These are phyloP conservation scores for Pseudopipra pipra DNA, from an alignment of 2,113 vertebrate species.

Conservation along the genomic window DNA sequence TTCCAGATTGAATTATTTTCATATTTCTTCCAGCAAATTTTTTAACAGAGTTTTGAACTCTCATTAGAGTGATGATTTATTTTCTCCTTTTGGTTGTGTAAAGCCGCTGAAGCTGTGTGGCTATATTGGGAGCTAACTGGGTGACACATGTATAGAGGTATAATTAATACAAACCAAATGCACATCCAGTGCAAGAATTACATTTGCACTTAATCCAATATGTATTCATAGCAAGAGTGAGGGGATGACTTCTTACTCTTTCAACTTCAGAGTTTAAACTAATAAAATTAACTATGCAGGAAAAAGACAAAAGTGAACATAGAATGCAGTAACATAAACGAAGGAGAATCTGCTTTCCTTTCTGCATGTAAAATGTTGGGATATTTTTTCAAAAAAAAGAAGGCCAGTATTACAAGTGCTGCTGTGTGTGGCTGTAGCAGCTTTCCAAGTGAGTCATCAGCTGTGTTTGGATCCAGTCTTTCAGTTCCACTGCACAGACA, in stretches of 20 bases:
- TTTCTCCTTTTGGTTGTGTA: constrained; percentile 9
- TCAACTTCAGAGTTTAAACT: not conserved
- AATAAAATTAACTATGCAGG: not conserved
- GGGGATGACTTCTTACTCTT: not conserved
- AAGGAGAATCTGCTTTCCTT: not conserved
- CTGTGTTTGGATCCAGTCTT: constrained; percentile 11
- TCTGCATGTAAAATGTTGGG: not conserved
- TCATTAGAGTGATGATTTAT: constrained; percentile 25
- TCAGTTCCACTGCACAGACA: not conserved
- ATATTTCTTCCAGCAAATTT: constrained; percentile 37
- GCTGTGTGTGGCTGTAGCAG: not conserved
- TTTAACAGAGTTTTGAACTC: not conserved
- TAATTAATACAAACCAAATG: constrained; percentile 40
- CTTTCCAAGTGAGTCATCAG: constrained; percentile 22
- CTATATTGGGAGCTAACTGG: constrained; percentile 21
- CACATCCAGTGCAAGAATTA: not conserved
- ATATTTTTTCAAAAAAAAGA: not conserved
- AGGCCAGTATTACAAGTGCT: not conserved
- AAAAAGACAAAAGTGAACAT: not conserved
- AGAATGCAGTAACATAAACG: not conserved
- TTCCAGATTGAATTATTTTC: constrained; percentile 43
- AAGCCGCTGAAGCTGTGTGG: not conserved
- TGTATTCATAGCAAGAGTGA: not conserved
- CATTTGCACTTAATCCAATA: not conserved
- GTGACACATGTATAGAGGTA: constrained; percentile 10